Base-by-base conservation (phyloP, 2,888 invertebrate genomes). In the Caenorhabditis sp. region DNA sequence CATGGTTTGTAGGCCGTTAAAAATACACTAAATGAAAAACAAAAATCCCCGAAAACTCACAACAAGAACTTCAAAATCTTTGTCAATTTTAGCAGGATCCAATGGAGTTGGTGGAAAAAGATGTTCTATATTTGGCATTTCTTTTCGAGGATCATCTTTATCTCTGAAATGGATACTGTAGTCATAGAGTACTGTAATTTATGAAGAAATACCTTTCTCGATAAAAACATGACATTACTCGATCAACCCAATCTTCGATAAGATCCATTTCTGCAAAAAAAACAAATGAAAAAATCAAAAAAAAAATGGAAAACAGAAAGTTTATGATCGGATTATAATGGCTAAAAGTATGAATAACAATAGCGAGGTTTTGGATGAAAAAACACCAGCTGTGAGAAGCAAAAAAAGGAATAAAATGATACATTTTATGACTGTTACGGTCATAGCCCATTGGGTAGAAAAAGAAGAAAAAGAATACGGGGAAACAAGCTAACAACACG, bases 181-280 rank as follows among this genome's bases (percentile, higher is more conserved):
- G 21, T 53, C 6, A 8, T 51, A 8, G 27, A 12, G 31, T 23
- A 54, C 23, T 21, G 14, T 23, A 50, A 14, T 60, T 37, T 59
- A 19, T 49, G 1, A 24, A 10, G 17, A 60, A 49, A 26, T 19
- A 62, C 71, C 65, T 58, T 31, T 73, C 73, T 60, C 73, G 63
- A 59, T 79, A 73, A 57, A 81, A 81, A 43, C 81, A 81, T 23
- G 78, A 75, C 58, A 80, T 67, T 26, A 75, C 81, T 21, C 81
- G 65, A 50, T 81, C 81, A n/a, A 81, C 78, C 81, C 81, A 81
- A 58, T 81, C 81, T 36, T 81, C 73, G 49, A 81, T 72, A 53
- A 66, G 66, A 43, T 79, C 77, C 79, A 79, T 79, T 66, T 58
- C 53, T 21, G 21, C 4, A 6, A 43, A 10, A 43, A 43, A 17